These are phyloP conservation scores for Myodes glareolus DNA, from an alignment of 2,113 vertebrate species.

Conservation along the genomic window DNA sequence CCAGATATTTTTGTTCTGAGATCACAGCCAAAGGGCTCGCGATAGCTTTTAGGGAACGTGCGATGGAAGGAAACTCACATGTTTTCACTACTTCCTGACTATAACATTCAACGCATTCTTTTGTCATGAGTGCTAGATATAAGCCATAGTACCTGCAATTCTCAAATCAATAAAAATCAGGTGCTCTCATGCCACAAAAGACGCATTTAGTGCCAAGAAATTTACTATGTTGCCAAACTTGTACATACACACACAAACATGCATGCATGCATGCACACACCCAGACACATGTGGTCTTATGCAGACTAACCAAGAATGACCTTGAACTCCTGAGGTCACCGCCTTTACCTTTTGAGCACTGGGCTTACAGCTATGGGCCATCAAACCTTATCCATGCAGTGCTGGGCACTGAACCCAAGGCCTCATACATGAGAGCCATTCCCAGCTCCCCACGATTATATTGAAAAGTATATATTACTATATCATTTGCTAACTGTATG, in stretches of 20 bases:
- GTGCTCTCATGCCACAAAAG: constrained; percentile 25
- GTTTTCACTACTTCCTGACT: constrained; percentile 12
- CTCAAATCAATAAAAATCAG: constrained; percentile 45
- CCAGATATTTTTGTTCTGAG: constrained; percentile 31
- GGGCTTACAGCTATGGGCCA: background rate
- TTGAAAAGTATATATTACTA: background rate
- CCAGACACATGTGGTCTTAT: background rate
- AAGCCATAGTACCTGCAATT: constrained; percentile 41
- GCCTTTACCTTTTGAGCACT: too few species aligned
- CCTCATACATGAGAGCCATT: too few species aligned
- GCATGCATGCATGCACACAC: background rate
- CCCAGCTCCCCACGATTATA: background rate
- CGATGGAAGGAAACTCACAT: background rate
- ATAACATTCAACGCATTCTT: constrained; percentile 17
- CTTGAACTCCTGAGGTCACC: background rate
- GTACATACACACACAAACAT: background rate
- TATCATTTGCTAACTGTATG: background rate
- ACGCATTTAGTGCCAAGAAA: constrained; percentile 15
- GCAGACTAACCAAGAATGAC: background rate
- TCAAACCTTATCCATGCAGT: background rate
- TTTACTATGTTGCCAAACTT: constrained; percentile 29
- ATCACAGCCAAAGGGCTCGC: background rate
- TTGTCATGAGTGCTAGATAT: background rate
- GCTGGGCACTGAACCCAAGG: background rate
- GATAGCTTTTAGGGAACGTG: background rate